Conservation (phyloP, 1,140 invertebrate species). For the Heliconius hermathena region DNA sequence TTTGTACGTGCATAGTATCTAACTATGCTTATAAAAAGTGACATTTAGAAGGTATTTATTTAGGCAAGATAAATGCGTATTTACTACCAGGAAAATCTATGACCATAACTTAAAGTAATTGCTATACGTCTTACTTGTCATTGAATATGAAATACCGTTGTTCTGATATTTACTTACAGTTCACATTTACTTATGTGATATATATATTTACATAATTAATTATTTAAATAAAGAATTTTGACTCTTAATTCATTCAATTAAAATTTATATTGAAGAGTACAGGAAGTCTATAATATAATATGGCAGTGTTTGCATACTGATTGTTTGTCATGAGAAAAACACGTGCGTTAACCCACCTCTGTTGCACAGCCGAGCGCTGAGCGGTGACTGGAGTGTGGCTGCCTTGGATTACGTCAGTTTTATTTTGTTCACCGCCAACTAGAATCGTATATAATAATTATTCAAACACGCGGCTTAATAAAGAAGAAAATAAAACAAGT, state of each 20-base stretch:
- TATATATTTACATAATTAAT: neutral
- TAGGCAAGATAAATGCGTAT: no score
- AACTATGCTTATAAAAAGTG: neutral
- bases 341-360: conserved; percentile 46
- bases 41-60: neutral
- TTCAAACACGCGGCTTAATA: conserved; percentile 35
- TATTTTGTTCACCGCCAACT: conserved; percentile 44
- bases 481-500: neutral
- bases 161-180: neutral
- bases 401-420: conserved; percentile 68
- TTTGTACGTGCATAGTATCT: neutral
- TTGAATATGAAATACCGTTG: neutral
- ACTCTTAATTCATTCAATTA: neutral
- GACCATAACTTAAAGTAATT: no score
- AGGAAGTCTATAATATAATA: conserved; percentile 21
- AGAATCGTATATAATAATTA: conserved; percentile 54
- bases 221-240: neutral
- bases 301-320: conserved; percentile 40
- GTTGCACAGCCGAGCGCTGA: conserved; percentile 46
- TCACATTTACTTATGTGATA: neutral
- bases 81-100: no score
- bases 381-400: conserved; percentile 35
- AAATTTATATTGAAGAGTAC: neutral
- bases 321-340: conserved; percentile 57
- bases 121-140: no score